Evolutionary conservation across 2,888 invertebrate species (phyloP).

Genomic region (Parnassius orleans): DNA sequence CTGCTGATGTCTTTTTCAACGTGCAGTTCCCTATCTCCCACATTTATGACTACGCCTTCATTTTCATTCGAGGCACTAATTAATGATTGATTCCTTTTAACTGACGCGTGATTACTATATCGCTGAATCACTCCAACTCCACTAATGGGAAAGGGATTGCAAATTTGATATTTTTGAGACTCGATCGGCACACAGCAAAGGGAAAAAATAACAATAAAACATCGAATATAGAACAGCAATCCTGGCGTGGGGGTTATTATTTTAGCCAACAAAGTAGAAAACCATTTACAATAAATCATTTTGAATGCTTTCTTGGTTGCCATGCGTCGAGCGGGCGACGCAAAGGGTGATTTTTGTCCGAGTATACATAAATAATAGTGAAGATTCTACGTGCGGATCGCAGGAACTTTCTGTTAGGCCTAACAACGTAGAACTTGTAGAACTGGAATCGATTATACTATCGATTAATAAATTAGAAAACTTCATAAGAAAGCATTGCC

Average conservation of each 20-base stretch:
- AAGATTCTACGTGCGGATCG: conserved; percentile 71
- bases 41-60: conserved; percentile 44
- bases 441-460: conserved; percentile 37
- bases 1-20: conserved; percentile 70
- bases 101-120: conserved; percentile 46
- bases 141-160: conserved; percentile 58
- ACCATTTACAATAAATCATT: conserved; percentile 82
- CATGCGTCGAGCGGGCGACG: conserved; percentile 74
- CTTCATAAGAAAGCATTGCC: background rate
- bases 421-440: conserved; percentile 35
- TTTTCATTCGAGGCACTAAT: conserved; percentile 40
- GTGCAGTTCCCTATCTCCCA: conserved; percentile 42
- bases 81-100: conserved; percentile 37
- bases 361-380: conserved; percentile 79
- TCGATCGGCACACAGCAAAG: conserved; percentile 58
- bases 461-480: conserved; percentile 5
- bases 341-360: conserved; percentile 80
- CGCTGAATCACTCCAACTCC: conserved; percentile 48
- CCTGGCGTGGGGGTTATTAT: conserved; percentile 71
- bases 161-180: conserved; percentile 57
- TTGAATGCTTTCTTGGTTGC: conserved; percentile 79
- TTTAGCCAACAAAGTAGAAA: conserved; percentile 82
- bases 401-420: conserved; percentile 66
- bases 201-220: conserved; percentile 69
- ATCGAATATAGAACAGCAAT: conserved; percentile 74